Base-by-base conservation (phyloP, 2,888 invertebrate species). In the Parnassius apollo region DNA sequence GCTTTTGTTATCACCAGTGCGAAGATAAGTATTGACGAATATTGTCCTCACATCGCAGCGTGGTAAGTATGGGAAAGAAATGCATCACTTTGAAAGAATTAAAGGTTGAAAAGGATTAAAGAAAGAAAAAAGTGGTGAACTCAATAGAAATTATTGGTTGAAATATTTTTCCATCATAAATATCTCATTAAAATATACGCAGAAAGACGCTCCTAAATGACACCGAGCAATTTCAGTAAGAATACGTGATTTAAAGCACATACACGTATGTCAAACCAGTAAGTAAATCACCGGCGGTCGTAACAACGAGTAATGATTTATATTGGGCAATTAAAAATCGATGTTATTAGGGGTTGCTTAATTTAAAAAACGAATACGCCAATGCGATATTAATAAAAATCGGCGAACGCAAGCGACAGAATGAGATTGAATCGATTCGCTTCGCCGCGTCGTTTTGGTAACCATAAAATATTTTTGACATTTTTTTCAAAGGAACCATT, bases 231-330 rank as follows among this genome's bases (percentile, higher is more conserved):
- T 75, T 69, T 73, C 70, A 74, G 68, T 71, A 68, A 65, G 71
- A 75, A 69, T 56, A 51, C 56, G 75, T 86, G 86, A 89, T 89
- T 88, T 88, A 90, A 85, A 75, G 72, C 77, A 77, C 78, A 75
- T 73, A 74, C 75, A 71, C 75, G 76, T 80, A 76, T 86, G 90
- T 89, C 90, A 89, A 85, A 82, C 83, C 83, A 78, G 84, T 83
- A 83, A 84, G 90, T 91, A 91, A 91, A 91, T 91, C 91, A 91
- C 81, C 64, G 65, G 59, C 65, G 80, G 78, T 88, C 85, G 85
- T 89, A 82, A 91, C 83, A 80, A 83, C 78, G 71, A 74, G 77
- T 83, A 80, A 83, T 91, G 91, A 91, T 91, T 91, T 91, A 91
- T 88, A 85, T 75, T 68, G 78, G 82, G 81, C 90, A 91, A 91